Percentiles rank a stretch among this genome's conserved stretches.
phyloP scores from a whole-genome alignment of 2,113 vertebrate genomes.

The Spheniscus mendiculus region DNA sequence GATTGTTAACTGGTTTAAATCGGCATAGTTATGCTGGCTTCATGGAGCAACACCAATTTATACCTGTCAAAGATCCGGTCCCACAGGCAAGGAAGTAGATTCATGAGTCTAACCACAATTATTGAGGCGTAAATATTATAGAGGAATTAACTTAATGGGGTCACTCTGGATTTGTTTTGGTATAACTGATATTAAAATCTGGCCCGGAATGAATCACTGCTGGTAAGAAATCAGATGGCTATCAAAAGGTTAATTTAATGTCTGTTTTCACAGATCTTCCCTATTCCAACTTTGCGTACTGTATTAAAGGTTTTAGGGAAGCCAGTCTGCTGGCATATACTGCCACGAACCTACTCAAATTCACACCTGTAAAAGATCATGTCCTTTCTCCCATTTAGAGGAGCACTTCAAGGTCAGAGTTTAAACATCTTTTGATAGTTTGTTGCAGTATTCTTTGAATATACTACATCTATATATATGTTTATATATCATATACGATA shows the following conservation, averaged over 20 bases:
- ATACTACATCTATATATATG: neutral
- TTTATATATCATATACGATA: neutral
- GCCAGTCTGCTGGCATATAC: neutral
- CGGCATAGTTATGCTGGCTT: neutral
- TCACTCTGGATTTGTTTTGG: neutral
- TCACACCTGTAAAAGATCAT: neutral
- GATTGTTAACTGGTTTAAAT: neutral
- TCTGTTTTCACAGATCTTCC: neutral
- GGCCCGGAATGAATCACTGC: neutral
- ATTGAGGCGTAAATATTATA: neutral
- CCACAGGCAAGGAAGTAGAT: neutral
- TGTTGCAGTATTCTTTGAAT: neutral
- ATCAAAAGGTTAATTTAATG: neutral
- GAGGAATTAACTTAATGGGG: neutral
- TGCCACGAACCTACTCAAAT: neutral
- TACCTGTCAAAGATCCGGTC: neutral
- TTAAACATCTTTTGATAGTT: neutral
- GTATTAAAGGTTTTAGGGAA: neutral
- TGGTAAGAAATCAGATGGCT: neutral
- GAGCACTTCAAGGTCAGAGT: neutral
- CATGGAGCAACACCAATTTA: neutral
- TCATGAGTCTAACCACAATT: neutral
- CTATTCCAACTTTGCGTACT: neutral
- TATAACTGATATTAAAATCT: neutral
- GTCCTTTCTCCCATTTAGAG: neutral